phyloP scores from a whole-genome alignment of 1,140 invertebrate genomes.

The Conus betulinus region DNA sequence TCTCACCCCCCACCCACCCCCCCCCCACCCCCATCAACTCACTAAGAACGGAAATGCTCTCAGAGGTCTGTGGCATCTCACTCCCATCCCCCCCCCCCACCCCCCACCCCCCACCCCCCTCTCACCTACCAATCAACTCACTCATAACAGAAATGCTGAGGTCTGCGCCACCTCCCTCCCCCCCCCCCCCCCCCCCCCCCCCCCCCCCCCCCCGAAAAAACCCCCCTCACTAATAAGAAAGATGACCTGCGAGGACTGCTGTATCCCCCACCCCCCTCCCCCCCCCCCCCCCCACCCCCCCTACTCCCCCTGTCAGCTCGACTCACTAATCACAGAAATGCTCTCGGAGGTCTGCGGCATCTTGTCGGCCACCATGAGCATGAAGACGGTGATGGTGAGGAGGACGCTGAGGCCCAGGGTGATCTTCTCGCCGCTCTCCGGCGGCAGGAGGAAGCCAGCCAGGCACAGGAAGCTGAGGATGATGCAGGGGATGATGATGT shows the following conservation, averaged over 20 bases:
- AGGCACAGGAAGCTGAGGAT: conserved; percentile 79
- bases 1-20: no score
- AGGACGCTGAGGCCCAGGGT: conserved; percentile 80
- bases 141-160: no score
- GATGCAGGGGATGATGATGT: conserved; percentile 80
- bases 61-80: no score
- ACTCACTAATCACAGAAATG: conserved; percentile 79
- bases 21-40: no score
- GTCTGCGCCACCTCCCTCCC: no score
- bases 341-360: conserved; percentile 80
- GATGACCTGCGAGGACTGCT: neutral
- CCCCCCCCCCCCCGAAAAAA: no score
- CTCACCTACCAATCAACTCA: no score
- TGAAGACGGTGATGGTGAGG: conserved; percentile 80
- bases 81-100: no score
- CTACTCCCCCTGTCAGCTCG: neutral
- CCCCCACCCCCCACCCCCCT: no score
- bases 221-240: neutral
- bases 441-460: conserved; percentile 79
- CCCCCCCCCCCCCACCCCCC: neutral
- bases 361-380: conserved; percentile 80
- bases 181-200: no score
- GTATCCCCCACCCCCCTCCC: neutral
- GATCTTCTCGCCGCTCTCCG: conserved; percentile 81
- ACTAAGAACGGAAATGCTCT: no score